Evolutionary conservation across 92 coral and sea anemone species (phyloP), one percentile per base, ranked within the genome.

Genomic region (Parazoanthus darwini): DNA sequence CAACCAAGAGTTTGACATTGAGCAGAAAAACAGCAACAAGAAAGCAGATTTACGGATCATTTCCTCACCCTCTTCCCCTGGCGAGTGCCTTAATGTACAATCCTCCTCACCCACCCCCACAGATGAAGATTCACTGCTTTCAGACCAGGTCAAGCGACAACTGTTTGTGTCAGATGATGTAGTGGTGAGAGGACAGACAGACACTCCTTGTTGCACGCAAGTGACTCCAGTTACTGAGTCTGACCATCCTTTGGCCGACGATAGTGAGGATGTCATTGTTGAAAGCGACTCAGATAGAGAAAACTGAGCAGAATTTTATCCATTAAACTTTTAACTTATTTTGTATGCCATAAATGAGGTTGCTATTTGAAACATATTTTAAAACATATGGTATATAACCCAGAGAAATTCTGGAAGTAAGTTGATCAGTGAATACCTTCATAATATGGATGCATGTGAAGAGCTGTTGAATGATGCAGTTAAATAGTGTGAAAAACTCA

Each of bases 251-350:
- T 74, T 44, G 26, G 29, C 46, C 38, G 88, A 39, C 23, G 39
- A 73, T 22, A 68, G 68, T 15, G 88, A 58, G 18, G 88, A 85
- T 73, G 88, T 73, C 8, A 85, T 85, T 54, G 80, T 85, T 35
- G 80, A 82, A 42, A 82, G 79, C 16, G 88, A 85, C 56, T 85
- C 88, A 8, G 88, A 67, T 4, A 78, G 72, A 67, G 80, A 85
- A 13, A 70, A 76, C 46, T 76, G 51, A 76, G 80, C 42, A 42
- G 23, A 8, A 37, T 76, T 76, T 76, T 76, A 75, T 5, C 5
- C 26, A 18, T 22, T 16, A 22, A 18, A 22, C 70, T 63, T 63
- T 63, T 63, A 63, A 63, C 25, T 1, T 20, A 63, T 63, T 63
- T 20, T 63, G 9, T 63, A 4, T 22, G 26, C 70, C 15, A 14